These are phyloP conservation scores for Tachina lurida DNA, from an alignment of 2,888 invertebrate species.

Conservation along the genomic window DNA sequence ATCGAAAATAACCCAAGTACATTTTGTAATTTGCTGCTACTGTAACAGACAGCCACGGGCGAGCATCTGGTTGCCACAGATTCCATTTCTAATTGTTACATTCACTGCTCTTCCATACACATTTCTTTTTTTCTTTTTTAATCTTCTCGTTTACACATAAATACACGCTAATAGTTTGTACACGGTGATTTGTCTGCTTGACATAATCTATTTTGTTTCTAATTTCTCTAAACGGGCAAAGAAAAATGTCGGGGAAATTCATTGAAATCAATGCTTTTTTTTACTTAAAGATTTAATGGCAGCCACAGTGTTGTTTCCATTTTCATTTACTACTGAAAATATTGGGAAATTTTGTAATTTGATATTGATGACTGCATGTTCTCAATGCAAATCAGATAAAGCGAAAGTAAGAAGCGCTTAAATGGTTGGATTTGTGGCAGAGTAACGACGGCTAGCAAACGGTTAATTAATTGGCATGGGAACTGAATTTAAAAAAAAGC, in stretches of 20 bases:
- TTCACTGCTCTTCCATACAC: background rate
- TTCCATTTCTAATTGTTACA: conserved; percentile 23
- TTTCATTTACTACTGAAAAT: conserved; percentile 11
- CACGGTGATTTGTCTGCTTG: conserved; percentile 45
- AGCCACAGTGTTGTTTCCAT: background rate
- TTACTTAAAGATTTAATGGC: conserved; percentile 25
- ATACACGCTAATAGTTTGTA: conserved; percentile 49
- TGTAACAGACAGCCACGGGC: conserved; percentile 32
- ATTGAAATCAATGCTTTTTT: conserved; percentile 49
- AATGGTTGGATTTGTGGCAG: background rate
- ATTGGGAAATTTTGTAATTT: conserved; percentile 38
- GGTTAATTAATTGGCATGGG: conserved; percentile 21
- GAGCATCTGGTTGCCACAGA: conserved; percentile 36
- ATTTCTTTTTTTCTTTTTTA: background rate
- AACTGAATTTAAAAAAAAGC: background rate
- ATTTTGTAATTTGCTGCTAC: background rate
- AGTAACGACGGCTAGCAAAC: background rate
- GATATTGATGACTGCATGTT: background rate
- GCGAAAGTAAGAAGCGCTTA: background rate
- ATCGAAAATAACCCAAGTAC: background rate
- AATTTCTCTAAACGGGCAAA: background rate
- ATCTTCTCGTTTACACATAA: background rate
- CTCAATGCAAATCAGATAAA: background rate
- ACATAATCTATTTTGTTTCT: conserved; percentile 45
- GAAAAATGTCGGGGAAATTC: background rate